Evolutionary conservation across 2,797 vertebrate genomes (phyloP).

Genomic region (Lutjanus campechanus): DNA sequence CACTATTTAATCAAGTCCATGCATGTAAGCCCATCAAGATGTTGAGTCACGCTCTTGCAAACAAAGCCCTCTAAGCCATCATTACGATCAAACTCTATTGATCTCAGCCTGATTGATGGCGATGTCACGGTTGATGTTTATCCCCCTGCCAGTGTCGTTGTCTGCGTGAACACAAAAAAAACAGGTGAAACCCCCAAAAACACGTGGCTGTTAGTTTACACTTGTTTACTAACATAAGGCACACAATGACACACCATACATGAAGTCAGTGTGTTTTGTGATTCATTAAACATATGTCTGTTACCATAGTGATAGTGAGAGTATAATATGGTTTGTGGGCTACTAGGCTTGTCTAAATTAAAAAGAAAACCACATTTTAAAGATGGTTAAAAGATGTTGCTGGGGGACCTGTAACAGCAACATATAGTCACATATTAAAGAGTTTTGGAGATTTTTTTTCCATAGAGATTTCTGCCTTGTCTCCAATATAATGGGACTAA

Average conservation of each 20-base stretch:
- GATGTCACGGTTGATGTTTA: constrained; percentile 7
- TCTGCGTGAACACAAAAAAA: neutral
- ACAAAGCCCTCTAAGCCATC: constrained; percentile 24
- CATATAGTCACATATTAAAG: too few species aligned
- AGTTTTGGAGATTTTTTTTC: too few species aligned
- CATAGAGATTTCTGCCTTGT: too few species aligned
- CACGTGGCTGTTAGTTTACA: neutral
- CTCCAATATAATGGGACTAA: too few species aligned
- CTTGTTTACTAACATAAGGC: neutral
- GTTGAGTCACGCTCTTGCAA: constrained; percentile 39
- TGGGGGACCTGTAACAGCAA: too few species aligned
- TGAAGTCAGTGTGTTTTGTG: neutral
- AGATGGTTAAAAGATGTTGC: too few species aligned
- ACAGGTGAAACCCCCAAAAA: neutral
- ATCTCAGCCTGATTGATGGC: constrained; percentile 34
- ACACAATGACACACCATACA: neutral
- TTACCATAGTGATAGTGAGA: too few species aligned
- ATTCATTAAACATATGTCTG: neutral
- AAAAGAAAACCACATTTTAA: too few species aligned
- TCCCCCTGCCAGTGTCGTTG: neutral
- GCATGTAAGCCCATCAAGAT: constrained; percentile 24
- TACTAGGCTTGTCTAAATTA: too few species aligned
- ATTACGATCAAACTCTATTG: constrained; percentile 54
- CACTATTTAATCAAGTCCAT: constrained; percentile 43
- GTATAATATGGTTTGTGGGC: too few species aligned